Conservation (phyloP, 2,888 invertebrate genomes). For the Microdon myrmicae region DNA sequence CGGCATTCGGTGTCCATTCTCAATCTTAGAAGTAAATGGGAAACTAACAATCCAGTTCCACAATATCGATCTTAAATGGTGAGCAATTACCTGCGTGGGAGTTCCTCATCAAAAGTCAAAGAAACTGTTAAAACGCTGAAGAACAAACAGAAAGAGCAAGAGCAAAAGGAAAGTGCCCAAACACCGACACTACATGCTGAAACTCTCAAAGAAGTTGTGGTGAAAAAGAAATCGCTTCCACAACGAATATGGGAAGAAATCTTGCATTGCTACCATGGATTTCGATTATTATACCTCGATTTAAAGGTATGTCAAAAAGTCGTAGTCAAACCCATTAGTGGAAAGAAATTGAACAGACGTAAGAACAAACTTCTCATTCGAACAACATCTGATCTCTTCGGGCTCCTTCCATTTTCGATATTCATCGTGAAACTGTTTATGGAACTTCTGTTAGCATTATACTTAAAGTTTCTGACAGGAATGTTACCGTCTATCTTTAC, state of each 20-base stretch:
- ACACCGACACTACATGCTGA: conserved; percentile 47
- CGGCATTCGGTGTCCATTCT: no score
- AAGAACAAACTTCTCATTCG: conserved; percentile 91
- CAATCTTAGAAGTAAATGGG: no score
- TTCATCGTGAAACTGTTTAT: conserved; percentile 97
- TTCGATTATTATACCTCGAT: conserved; percentile 91
- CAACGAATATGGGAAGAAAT: conserved; percentile 84
- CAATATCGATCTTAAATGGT: conserved; percentile 54
- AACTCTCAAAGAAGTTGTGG: conserved; percentile 59
- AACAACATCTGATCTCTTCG: conserved; percentile 94
- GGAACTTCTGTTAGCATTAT: conserved; percentile 92
- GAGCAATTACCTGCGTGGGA: conserved; percentile 59
- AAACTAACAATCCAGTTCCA: no score
- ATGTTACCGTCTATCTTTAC: conserved; percentile 99
- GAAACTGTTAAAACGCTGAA: conserved; percentile 88
- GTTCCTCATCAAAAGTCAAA: conserved; percentile 92
- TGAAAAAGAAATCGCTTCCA: conserved; percentile 75
- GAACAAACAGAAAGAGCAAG: conserved; percentile 76
- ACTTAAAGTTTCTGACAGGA: conserved; percentile 93
- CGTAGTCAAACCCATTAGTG: conserved; percentile 82
- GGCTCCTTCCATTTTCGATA: conserved; percentile 96
- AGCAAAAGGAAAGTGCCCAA: conserved; percentile 61
- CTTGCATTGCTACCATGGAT: conserved; percentile 96
- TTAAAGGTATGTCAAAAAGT: conserved; percentile 84
- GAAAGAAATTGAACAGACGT: conserved; percentile 83